A percentile compares a stretch with the other conserved stretches of the same genome.
These are phyloP conservation scores for Odocoileus virginianus DNA, from an alignment of 2,113 vertebrate genomes.

Conservation along the genomic window DNA sequence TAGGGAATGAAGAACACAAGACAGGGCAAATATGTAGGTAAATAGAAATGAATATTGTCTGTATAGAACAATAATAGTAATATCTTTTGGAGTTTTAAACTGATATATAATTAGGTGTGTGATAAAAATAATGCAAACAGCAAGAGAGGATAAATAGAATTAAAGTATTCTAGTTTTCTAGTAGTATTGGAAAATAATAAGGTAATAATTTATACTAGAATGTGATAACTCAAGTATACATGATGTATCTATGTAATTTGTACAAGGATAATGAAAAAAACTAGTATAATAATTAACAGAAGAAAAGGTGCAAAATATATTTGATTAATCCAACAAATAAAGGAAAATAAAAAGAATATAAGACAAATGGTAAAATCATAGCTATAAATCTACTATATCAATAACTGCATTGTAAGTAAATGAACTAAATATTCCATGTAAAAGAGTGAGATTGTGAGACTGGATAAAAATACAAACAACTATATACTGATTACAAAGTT, in stretches of 20 bases:
- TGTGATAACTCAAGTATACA: neutral
- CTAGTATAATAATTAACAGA: neutral
- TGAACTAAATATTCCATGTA: neutral
- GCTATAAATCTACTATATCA: neutral
- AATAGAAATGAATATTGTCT: neutral
- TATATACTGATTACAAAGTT: neutral
- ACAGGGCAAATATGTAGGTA: neutral
- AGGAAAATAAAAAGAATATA: neutral
- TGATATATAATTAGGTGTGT: neutral
- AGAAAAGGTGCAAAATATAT: neutral
- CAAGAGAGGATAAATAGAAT: neutral
- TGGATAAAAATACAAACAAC: constrained; percentile 1
- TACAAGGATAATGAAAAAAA: neutral
- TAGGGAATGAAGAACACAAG: neutral
- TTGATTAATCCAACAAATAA: neutral
- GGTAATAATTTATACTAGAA: neutral
- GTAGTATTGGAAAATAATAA: neutral
- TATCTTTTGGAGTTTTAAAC: neutral
- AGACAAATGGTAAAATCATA: neutral
- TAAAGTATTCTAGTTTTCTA: neutral
- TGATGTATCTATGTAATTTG: neutral
- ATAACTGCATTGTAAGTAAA: neutral
- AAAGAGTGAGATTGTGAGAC: neutral
- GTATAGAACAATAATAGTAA: neutral
- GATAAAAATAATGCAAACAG: neutral